Base-by-base conservation (phyloP, 1,140 invertebrate genomes). In the Drosophila mayri region DNA sequence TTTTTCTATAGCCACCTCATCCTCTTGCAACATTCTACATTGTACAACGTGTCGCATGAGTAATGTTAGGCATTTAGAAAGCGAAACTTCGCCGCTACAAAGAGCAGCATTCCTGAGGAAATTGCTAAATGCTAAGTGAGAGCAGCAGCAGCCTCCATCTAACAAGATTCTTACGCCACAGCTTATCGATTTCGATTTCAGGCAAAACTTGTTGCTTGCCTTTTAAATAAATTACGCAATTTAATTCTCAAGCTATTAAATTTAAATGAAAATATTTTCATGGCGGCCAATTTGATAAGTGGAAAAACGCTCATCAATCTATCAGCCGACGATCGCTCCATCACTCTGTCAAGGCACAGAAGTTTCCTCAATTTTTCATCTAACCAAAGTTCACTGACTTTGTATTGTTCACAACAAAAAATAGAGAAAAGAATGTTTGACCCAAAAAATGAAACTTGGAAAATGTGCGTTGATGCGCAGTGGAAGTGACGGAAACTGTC, bases 351-450 rank as follows among this genome's bases (percentile, higher is more conserved):
- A 58, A 44, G 62, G 16, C 35, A 38, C 32, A 62, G 38, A 73
- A 73, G 44, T 72, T 73, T 72, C 67, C 28, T 44, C 46, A 72
- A 71, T 71, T 49, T 71, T 63, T 67, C 47, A 63, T 71, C 75
- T 41, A 41, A 66, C 40, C 50, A 78, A 75, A 90, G 84, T 88
- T 81, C 81, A 90, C 61, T 90, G 77, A 84, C 76, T 66, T 60
- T 11, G 9, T 25, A 6, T 41, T 38, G 49, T 41, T 38, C 25
- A 60, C 75, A 49, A 20, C n/a, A 38, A 65, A 18, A 40, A 50
- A 43, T n/a, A 16, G 8, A 55, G 47, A 50, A 16, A 32, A 52
- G 47, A 78, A 78, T 78, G 71, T 90, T 57, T 78, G 81, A 88
- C 85, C 85, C 59, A 88, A 88, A 88, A 71, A 82, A 63, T 47